These are phyloP conservation scores for Oryzias woworae DNA, from an alignment of 2,113 vertebrate genomes.

Conservation along the genomic window DNA sequence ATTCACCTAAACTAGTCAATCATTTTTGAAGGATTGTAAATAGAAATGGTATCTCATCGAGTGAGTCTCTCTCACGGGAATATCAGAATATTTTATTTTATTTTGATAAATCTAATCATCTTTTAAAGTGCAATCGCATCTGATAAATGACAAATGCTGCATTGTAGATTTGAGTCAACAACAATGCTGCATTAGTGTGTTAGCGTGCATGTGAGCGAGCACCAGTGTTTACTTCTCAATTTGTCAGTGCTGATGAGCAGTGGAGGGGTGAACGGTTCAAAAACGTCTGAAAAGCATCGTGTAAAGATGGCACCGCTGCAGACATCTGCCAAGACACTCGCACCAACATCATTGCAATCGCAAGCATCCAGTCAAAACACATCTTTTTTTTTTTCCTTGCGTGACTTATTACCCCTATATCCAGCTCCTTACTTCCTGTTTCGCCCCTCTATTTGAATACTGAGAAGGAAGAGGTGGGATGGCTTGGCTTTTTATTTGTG, in stretches of 20 bases:
- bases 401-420: slow-evolving; percentile 60
- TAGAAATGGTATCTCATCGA: too few species aligned
- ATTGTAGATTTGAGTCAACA: slow-evolving; percentile 27
- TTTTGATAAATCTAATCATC: slow-evolving; percentile 20
- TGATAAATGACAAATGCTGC: slow-evolving; percentile 29
- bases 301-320: slow-evolving; percentile 42
- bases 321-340: slow-evolving; percentile 50
- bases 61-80: neutral
- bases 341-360: slow-evolving; percentile 49
- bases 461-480: slow-evolving; percentile 40
- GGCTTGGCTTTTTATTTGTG: slow-evolving; percentile 55
- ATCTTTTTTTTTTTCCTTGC: slow-evolving; percentile 56
- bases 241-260: slow-evolving; percentile 60
- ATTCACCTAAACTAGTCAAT: neutral
- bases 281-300: slow-evolving; percentile 51
- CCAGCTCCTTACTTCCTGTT: slow-evolving; percentile 59
- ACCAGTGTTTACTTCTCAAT: slow-evolving; percentile 54
- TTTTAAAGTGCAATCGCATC: slow-evolving; percentile 26
- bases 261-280: slow-evolving; percentile 53
- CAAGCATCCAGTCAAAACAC: slow-evolving; percentile 70
- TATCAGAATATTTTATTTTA: slow-evolving; percentile 17
- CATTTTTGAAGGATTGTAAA: slow-evolving; percentile 8
- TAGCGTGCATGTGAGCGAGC: slow-evolving; percentile 2
- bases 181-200: slow-evolving; percentile 5
- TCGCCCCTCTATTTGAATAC: slow-evolving; percentile 52